A percentile compares a stretch with the other conserved stretches of the same genome.
phyloP scores from a whole-genome alignment of 2,888 invertebrate species.

The Molanna angustata region DNA sequence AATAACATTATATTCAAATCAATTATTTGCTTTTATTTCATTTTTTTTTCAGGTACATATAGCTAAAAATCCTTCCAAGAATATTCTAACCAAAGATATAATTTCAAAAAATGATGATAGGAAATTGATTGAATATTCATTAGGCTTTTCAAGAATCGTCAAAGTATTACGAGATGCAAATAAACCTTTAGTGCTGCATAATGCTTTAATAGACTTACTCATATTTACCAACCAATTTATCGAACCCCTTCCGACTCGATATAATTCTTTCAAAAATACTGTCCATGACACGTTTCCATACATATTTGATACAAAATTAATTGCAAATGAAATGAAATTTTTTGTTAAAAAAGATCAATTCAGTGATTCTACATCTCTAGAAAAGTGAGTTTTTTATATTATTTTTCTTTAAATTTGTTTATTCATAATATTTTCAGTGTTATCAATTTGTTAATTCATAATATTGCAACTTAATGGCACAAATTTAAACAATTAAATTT shows the following conservation, averaged over 20 bases:
- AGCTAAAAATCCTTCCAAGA: too few species aligned
- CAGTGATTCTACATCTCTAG: slow-evolving; percentile 54
- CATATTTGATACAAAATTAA: slow-evolving; percentile 72
- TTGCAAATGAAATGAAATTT: slow-evolving; percentile 57
- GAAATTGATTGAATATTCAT: slow-evolving; percentile 1
- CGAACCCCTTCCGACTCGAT: slow-evolving; percentile 63
- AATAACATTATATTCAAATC: too few species aligned
- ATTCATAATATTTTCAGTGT: slow-evolving; percentile 17
- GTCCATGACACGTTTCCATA: slow-evolving; percentile 61
- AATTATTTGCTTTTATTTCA: too few species aligned
- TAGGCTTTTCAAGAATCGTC: slow-evolving; percentile 67
- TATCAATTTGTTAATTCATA: too few species aligned
- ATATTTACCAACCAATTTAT: slow-evolving; percentile 71
- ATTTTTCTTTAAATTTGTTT: slow-evolving; percentile 22
- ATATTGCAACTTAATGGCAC: too few species aligned
- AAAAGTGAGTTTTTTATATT: slow-evolving; percentile 42
- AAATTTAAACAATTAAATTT: too few species aligned
- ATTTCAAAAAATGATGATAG: slow-evolving; percentile 9
- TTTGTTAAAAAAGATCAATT: slow-evolving; percentile 46
- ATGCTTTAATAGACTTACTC: slow-evolving; percentile 67
- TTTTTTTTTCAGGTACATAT: too few species aligned
- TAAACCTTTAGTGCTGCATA: slow-evolving; percentile 77
- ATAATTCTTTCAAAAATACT: slow-evolving; percentile 61
- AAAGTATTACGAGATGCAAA: slow-evolving; percentile 54
- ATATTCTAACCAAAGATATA: too few species aligned